Conservation (phyloP, 2,888 invertebrate genomes). For the Ceriagrion tenellum region DNA sequence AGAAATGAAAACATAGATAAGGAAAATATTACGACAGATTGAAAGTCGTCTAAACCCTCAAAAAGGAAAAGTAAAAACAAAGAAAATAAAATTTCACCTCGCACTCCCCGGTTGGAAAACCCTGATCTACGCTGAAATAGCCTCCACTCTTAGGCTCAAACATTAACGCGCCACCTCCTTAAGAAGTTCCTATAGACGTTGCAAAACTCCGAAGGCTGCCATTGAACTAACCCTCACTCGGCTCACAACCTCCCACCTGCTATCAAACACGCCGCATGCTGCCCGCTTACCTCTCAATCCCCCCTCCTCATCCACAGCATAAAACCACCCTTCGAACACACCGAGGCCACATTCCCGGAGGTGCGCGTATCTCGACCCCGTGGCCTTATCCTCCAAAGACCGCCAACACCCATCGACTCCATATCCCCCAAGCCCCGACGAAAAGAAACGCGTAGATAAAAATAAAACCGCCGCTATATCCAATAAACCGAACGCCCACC, state of each 20-base stretch:
- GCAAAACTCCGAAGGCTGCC: background rate
- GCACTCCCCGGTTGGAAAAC: too few relatives aligned
- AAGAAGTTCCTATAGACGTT: background rate
- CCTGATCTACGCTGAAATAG: too few relatives aligned
- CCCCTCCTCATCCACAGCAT: background rate
- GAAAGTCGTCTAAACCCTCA: too few relatives aligned
- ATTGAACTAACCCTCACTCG: background rate
- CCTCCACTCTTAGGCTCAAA: too few relatives aligned
- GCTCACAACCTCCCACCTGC: background rate
- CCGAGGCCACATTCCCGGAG: background rate
- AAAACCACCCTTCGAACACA: background rate
- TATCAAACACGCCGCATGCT: background rate
- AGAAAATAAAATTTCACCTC: too few relatives aligned
- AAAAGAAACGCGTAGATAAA: background rate
- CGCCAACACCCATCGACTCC: background rate
- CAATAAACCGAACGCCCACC: slow-evolving; percentile 30
- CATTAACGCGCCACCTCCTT: background rate
- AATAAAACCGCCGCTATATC: background rate
- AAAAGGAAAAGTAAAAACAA: too few relatives aligned
- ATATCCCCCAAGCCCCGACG: background rate
- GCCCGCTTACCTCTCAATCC: background rate
- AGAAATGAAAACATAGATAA: too few relatives aligned
- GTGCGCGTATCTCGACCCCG: background rate
- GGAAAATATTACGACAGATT: too few relatives aligned
- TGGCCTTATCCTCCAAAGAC: background rate